Percentiles rank a stretch among this genome's conserved stretches.
These are phyloP conservation scores for Drosophila bocqueti DNA, from an alignment of 1,140 invertebrate genomes.

Conservation along the genomic window DNA sequence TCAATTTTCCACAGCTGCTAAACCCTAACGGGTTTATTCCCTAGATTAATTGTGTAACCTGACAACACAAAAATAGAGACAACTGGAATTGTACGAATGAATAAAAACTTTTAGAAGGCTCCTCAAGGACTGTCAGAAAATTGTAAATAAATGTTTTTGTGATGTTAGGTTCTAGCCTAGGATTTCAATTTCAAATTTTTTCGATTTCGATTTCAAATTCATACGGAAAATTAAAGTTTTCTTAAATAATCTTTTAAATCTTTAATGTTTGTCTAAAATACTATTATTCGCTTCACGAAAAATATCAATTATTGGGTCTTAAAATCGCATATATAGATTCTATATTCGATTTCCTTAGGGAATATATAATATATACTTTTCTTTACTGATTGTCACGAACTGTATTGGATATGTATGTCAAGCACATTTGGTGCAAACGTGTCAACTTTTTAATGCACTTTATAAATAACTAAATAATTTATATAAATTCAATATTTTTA, in stretches of 20 bases:
- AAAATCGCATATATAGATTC: too few species aligned
- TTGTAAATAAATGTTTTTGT: too few species aligned
- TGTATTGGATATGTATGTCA: too few species aligned
- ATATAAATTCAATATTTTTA: neutral
- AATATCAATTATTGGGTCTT: neutral
- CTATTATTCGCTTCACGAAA: neutral
- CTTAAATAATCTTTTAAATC: neutral
- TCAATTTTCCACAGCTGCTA: conserved; percentile 46
- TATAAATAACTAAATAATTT: neutral
- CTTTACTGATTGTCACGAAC: too few species aligned
- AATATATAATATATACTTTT: too few species aligned
- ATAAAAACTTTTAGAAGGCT: neutral
- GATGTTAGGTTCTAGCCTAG: too few species aligned
- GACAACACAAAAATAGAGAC: conserved; percentile 7
- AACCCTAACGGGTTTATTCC: conserved; percentile 27
- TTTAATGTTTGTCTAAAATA: neutral
- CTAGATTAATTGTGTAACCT: conserved; percentile 37
- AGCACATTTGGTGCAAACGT: too few species aligned
- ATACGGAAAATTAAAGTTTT: neutral
- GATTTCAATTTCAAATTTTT: neutral
- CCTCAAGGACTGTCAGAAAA: neutral
- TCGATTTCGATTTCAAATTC: neutral
- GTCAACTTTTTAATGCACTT: neutral
- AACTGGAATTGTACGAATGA: conserved; percentile 16
- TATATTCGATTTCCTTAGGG: too few species aligned